Percentiles rank a stretch among this genome's conserved stretches.
Evolutionary conservation across 2,113 vertebrate genomes (phyloP).

Genomic region (Strix uralensis): DNA sequence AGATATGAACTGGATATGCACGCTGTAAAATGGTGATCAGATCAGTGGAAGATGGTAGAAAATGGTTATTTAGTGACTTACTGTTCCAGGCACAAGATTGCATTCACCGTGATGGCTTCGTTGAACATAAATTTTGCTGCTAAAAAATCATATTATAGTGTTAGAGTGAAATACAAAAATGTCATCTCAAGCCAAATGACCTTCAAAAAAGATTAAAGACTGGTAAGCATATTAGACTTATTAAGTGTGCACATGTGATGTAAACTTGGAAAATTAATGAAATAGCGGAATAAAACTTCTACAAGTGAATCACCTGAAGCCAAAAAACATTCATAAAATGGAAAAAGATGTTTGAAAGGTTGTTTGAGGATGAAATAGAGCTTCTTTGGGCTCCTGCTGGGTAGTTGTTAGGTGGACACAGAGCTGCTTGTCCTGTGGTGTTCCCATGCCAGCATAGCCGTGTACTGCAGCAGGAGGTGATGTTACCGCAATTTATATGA

Average conservation of each 20-base stretch:
- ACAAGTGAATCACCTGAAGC: background rate
- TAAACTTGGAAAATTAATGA: background rate
- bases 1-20: background rate
- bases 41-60: background rate
- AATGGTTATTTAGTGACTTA: background rate
- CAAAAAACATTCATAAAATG: background rate
- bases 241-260: background rate
- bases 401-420: background rate
- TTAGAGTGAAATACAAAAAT: background rate
- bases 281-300: background rate
- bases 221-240: background rate
- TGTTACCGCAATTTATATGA: fast-evolving
- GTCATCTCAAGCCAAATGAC: background rate
- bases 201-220: background rate
- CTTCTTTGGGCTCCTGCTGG: background rate
- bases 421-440: background rate
- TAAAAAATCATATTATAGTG: background rate
- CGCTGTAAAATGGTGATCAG: background rate
- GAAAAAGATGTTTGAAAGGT: background rate
- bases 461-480: background rate
- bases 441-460: fast-evolving
- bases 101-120: background rate
- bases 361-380: background rate
- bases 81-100: background rate
- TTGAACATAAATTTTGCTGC: background rate